phyloP scores from a whole-genome alignment of 30 jellyfish, hydroid and myxozoan species.

The Mastigias papua region DNA sequence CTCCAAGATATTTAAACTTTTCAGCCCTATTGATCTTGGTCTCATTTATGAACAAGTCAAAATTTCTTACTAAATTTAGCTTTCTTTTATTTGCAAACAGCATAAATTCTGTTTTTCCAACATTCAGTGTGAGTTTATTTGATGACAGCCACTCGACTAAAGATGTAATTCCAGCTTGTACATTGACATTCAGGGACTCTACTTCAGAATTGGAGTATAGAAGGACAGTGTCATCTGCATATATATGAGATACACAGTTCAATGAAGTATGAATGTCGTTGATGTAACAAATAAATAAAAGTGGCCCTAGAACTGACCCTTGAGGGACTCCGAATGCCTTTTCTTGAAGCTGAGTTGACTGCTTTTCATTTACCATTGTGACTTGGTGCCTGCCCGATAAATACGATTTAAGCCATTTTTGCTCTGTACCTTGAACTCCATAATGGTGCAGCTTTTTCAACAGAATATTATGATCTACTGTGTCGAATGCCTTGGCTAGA shows the following conservation, averaged over 20 bases:
- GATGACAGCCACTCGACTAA: too few relatives aligned
- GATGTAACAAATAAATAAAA: too few relatives aligned
- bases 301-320: neutral
- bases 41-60: too few relatives aligned
- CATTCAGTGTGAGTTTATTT: too few relatives aligned
- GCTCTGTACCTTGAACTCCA: neutral
- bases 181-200: neutral
- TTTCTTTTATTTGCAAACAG: too few relatives aligned
- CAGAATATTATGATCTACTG: neutral
- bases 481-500: neutral
- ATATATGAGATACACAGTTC: neutral
- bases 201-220: neutral
- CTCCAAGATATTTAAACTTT: too few relatives aligned
- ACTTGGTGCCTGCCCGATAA: neutral
- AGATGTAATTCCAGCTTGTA: neutral
- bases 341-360: neutral
- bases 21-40: too few relatives aligned
- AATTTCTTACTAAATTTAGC: too few relatives aligned
- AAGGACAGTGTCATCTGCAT: neutral
- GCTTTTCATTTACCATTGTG: neutral
- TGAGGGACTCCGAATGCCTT: neutral
- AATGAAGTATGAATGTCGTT: neutral
- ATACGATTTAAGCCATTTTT: neutral
- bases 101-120: too few relatives aligned
- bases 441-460: neutral